Percentiles rank a stretch among this genome's conserved stretches.
Evolutionary conservation across 1,140 invertebrate species (phyloP).

Genomic region (Paramacrobiotus metropolitanus): DNA sequence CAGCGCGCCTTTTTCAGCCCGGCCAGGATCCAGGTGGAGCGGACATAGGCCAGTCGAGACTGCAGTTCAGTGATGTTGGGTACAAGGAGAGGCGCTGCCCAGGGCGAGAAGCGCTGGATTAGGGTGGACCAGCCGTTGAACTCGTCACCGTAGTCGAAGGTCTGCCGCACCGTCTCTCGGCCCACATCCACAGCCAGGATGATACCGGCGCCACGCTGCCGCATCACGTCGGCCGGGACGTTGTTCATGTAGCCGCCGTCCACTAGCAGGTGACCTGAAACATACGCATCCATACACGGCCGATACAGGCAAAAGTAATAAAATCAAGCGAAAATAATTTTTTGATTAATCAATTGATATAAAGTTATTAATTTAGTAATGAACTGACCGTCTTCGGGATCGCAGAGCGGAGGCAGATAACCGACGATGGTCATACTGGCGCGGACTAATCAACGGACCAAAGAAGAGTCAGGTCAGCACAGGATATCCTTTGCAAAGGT

Average conservation of each 20-base stretch:
- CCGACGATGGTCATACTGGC: conserved; percentile 96
- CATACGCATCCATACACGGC: too few species aligned
- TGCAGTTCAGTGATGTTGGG: conserved; percentile 91
- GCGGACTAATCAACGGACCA: too few species aligned
- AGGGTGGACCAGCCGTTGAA: conserved; percentile 94
- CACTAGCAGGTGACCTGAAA: neutral
- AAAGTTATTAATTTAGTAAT: neutral
- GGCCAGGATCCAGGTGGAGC: conserved; percentile 84
- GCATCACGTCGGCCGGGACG: conserved; percentile 75
- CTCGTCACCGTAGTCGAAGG: conserved; percentile 83
- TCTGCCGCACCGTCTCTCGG: conserved; percentile 81
- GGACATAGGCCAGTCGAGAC: conserved; percentile 86
- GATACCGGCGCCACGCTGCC: conserved; percentile 56
- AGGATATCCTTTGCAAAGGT: too few species aligned
- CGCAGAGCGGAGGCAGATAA: conserved; percentile 93
- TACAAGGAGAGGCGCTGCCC: conserved; percentile 35
- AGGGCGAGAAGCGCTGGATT: conserved; percentile 86
- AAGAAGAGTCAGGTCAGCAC: too few species aligned
- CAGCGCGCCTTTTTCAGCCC: conserved; percentile 90
- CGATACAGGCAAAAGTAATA: too few species aligned
- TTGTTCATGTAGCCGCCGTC: neutral
- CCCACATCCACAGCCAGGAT: conserved; percentile 96
- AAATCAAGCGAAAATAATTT: too few species aligned
- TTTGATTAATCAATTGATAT: too few species aligned
- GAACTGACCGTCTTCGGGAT: conserved; percentile 73